Conservation (phyloP, 2,113 vertebrate species). For the Empidonax traillii region DNA sequence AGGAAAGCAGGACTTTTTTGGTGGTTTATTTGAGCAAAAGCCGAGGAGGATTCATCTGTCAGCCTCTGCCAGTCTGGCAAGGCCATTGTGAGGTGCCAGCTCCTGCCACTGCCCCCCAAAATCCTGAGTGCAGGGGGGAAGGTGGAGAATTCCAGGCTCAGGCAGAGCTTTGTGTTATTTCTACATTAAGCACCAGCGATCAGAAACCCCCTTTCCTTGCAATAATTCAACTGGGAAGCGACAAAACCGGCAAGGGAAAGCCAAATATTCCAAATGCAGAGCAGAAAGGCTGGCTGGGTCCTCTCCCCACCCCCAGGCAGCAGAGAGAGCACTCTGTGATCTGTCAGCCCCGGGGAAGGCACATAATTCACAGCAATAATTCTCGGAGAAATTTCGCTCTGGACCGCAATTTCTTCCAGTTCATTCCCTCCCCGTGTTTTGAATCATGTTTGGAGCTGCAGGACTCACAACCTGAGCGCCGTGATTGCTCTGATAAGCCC, state of each 20-base stretch:
- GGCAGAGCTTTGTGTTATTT: neutral
- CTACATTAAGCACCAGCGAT: neutral
- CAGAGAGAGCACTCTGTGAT: neutral
- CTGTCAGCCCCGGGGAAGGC: neutral
- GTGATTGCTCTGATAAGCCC: neutral
- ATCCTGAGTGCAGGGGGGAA: rapidly evolving
- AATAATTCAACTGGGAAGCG: neutral
- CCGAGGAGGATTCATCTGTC: neutral
- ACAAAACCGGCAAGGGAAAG: neutral
- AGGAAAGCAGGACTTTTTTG: neutral
- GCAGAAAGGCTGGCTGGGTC: neutral
- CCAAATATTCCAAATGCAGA: neutral
- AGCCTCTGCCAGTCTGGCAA: neutral
- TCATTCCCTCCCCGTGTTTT: neutral
- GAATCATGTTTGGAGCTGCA: neutral
- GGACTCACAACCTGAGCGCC: neutral
- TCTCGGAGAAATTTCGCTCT: neutral
- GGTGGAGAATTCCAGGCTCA: neutral
- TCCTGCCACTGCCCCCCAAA: neutral
- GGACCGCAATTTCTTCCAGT: neutral
- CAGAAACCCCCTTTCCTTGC: neutral
- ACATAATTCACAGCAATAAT: neutral
- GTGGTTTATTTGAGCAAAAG: neutral
- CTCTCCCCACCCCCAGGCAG: neutral
- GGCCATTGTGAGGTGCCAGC: rapidly evolving